These are phyloP conservation scores for Epinephelus moara DNA, from an alignment of 2,113 vertebrate species.

Conservation along the genomic window DNA sequence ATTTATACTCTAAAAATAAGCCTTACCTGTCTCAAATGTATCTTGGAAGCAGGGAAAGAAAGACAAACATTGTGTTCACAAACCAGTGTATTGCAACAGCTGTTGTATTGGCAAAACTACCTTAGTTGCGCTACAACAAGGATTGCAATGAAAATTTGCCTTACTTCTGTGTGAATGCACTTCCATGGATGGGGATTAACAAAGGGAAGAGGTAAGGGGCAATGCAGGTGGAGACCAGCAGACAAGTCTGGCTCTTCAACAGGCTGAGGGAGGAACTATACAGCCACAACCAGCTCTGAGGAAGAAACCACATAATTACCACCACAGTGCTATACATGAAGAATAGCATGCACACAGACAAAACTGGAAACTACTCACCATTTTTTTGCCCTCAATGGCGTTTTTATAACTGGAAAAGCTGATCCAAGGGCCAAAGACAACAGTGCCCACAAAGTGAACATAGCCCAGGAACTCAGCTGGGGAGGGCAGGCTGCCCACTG, in stretches of 20 bases:
- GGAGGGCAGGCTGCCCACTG: conserved; percentile 86
- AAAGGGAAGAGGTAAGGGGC: conserved; percentile 92
- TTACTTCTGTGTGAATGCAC: conserved; percentile 88
- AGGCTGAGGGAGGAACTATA: conserved; percentile 83
- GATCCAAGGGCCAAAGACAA: conserved; percentile 93
- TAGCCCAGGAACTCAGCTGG: conserved; percentile 92
- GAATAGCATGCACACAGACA: not conserved
- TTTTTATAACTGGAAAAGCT: conserved; percentile 89
- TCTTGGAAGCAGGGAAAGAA: conserved; percentile 52
- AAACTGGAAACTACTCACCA: conserved; percentile 82
- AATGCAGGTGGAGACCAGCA: conserved; percentile 91
- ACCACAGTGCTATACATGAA: not conserved
- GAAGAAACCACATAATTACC: not conserved
- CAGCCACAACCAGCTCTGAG: conserved; percentile 88
- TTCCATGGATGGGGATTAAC: conserved; percentile 89
- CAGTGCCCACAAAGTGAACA: conserved; percentile 92
- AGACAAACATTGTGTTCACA: conserved; percentile 32
- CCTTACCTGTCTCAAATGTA: conserved; percentile 51
- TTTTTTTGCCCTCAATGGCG: conserved; percentile 83
- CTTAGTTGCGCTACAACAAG: not conserved
- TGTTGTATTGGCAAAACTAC: not conserved
- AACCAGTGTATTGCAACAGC: not conserved
- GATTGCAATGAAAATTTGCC: conserved; percentile 27
- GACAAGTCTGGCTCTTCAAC: conserved; percentile 87
- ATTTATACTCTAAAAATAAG: conserved; percentile 13